These are phyloP conservation scores for Clavelina lepadiformis DNA, from an alignment of 23 tunicate genomes.

Conservation along the genomic window DNA sequence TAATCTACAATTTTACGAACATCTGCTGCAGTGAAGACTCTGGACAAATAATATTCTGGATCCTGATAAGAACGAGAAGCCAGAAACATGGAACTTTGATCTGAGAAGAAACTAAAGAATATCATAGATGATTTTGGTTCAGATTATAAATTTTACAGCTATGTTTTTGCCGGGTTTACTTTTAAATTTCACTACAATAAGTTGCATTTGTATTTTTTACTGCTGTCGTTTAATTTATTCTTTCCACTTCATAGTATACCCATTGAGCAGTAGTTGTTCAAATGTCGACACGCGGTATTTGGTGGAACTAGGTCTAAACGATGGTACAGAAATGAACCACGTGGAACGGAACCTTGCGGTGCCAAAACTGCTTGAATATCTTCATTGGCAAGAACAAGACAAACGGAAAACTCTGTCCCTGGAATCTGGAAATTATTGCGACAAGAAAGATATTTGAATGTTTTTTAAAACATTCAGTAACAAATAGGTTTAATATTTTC, in stretches of 20 bases:
- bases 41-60: slow-evolving; percentile 16
- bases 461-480: no score
- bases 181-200: neutral
- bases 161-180: neutral
- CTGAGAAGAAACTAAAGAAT: slow-evolving; percentile 16
- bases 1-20: slow-evolving; percentile 20
- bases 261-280: neutral
- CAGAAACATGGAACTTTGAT: slow-evolving; percentile 36
- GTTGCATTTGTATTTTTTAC: no score
- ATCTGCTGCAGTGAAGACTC: slow-evolving; percentile 23
- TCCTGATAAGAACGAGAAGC: slow-evolving; percentile 35
- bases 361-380: slow-evolving; percentile 18
- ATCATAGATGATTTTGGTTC: neutral
- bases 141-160: slow-evolving; percentile 6
- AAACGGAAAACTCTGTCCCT: slow-evolving; percentile 38
- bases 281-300: slow-evolving; percentile 27
- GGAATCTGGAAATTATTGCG: slow-evolving; percentile 51
- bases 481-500: no score
- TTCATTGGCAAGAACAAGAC: slow-evolving; percentile 41
- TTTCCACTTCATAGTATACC: no score
- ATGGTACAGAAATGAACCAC: slow-evolving; percentile 49
- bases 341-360: slow-evolving; percentile 3
- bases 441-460: no score
- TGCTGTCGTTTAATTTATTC: no score
- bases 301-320: slow-evolving; percentile 54